Conservation (phyloP, 2,888 invertebrate genomes). For the Lasioglossum villosulum region DNA sequence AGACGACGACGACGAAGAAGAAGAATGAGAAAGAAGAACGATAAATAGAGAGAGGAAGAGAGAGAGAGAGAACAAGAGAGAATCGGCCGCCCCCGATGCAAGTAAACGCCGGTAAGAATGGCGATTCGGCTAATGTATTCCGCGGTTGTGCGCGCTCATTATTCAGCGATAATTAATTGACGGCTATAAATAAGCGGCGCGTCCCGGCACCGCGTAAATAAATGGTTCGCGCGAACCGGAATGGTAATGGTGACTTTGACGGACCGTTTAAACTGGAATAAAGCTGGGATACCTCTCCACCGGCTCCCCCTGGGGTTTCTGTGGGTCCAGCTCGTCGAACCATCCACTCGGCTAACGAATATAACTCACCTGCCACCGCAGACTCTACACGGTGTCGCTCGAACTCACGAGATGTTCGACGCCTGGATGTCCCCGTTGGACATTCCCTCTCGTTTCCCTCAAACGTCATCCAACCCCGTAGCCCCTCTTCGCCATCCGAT, state of each 20-base stretch:
- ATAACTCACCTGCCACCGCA: constrained; percentile 78
- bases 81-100: constrained; percentile 70
- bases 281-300: constrained; percentile 75
- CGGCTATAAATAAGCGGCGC: constrained; percentile 82
- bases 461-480: constrained; percentile 48
- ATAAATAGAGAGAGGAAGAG: neutral
- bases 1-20: neutral
- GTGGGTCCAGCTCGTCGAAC: constrained; percentile 58
- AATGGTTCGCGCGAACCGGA: constrained; percentile 83
- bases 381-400: constrained; percentile 49
- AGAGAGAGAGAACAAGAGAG: constrained; percentile 49
- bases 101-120: constrained; percentile 78
- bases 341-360: constrained; percentile 73
- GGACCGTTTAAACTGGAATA: constrained; percentile 84
- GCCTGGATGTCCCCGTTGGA: constrained; percentile 39
- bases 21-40: neutral
- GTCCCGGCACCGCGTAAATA: constrained; percentile 80
- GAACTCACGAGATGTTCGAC: constrained; percentile 33
- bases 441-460: constrained; percentile 68
- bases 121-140: constrained; percentile 82
- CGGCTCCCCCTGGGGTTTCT: constrained; percentile 71
- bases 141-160: constrained; percentile 80
- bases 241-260: constrained; percentile 84
- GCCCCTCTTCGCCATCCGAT: neutral
- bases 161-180: constrained; percentile 84